Base-by-base conservation (phyloP, 2,113 vertebrate species). In the Callithrix jacchus region DNA sequence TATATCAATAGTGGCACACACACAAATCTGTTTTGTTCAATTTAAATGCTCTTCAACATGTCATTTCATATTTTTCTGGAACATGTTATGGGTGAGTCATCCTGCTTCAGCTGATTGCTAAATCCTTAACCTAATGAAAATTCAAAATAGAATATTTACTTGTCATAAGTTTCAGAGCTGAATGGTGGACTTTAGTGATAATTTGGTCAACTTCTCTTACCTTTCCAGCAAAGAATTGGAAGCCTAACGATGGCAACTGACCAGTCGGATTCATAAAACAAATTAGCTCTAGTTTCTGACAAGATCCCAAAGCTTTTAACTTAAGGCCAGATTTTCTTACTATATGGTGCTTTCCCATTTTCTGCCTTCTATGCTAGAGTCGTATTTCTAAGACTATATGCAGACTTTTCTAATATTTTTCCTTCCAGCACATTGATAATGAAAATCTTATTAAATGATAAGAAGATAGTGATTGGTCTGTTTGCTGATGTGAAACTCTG, bases 391-490 rank as follows among this genome's bases (percentile, higher is more conserved):
- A 74, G 80, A 84, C 25, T 54, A 66, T 25, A 47, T 64, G n/a
- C 3, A 89, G 61, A 73, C 45, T 95, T 95, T 84, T 88, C 96
- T 97, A 98, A 97, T 97, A 95, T 98, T 98, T 98, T 98, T 98
- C 97, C 97, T 98, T 94, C 97, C 91, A 87, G 83, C 89, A 96
- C 97, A 98, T 95, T 97, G 93, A 98, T 96, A 98, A 98, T 98
- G 96, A 98, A 97, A 98, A 98, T 98, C 96, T 98, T 98, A 98
- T 98, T 98, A 98, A 98, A 98, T 98, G 98, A 98, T 98, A 98
- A 98, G 98, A 98, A 98, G 96, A 66, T 98, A 98, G 98, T 96
- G 98, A 98, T 98, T 98, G 93, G 93, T 96, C 93, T 97, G 86
- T 97, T 98, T 98, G 97, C 97, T 97, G 1, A 96, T 98, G 98